phyloP scores from a whole-genome alignment of 2,113 vertebrate species.

The Thymallus thymallus region DNA sequence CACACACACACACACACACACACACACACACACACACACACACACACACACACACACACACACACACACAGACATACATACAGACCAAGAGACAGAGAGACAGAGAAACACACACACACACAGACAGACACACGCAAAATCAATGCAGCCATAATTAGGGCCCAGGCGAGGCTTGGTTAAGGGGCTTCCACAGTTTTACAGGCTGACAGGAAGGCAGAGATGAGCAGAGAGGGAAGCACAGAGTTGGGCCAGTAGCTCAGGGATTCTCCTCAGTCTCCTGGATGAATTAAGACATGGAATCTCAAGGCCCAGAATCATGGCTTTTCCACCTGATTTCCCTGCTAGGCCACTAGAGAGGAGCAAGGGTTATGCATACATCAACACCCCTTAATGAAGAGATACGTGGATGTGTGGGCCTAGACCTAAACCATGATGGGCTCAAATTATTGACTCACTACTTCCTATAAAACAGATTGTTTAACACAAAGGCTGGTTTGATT shows the following conservation, averaged over 20 bases:
- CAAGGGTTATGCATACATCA: constrained; percentile 26
- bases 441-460: not conserved
- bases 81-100: no score
- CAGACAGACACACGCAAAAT: constrained; percentile 13
- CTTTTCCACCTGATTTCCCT: constrained; percentile 28
- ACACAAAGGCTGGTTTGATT: not conserved
- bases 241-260: constrained; percentile 24
- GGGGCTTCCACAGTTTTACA: not conserved
- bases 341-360: constrained; percentile 13
- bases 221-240: not conserved
- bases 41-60: not conserved
- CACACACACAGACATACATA: no score
- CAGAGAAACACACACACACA: not conserved
- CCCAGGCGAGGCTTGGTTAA: constrained; percentile 5
- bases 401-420: constrained; percentile 6
- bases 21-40: not conserved
- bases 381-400: constrained; percentile 31
- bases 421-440: not conserved
- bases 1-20: not conserved
- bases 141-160: constrained; percentile 46
- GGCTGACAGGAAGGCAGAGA: no score
- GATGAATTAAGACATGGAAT: constrained; percentile 19
- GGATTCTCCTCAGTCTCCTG: constrained; percentile 10
- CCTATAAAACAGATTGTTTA: not conserved
- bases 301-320: constrained; percentile 34